phyloP scores from a whole-genome alignment of 2,113 vertebrate genomes.

The Agapornis roseicollis region DNA sequence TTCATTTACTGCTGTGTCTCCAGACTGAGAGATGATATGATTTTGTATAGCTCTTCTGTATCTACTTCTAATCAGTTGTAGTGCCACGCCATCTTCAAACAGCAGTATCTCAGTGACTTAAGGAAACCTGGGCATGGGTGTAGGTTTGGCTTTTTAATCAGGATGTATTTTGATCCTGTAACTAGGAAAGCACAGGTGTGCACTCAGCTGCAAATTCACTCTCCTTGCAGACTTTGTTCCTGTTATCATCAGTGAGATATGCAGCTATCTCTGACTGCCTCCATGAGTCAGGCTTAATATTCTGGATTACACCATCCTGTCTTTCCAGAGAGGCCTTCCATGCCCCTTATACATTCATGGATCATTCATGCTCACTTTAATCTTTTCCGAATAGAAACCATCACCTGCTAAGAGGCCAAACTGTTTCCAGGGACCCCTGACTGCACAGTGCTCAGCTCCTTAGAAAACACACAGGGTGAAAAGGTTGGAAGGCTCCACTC shows the following conservation, averaged over 20 bases:
- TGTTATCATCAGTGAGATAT: accelerated
- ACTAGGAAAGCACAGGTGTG: not conserved
- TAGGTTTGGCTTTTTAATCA: not conserved
- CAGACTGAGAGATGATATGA: not conserved
- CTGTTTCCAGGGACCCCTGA: not conserved
- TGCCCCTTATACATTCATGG: not conserved
- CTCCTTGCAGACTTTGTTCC: not conserved
- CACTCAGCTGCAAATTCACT: not conserved
- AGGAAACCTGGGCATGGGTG: not conserved
- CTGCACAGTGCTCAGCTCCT: not conserved
- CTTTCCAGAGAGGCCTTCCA: not conserved
- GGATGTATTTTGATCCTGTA: not conserved
- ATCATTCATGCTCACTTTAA: not conserved
- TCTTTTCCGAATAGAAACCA: not conserved
- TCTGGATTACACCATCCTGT: not conserved
- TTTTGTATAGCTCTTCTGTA: not conserved
- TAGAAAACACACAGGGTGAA: not conserved
- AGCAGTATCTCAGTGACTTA: not conserved
- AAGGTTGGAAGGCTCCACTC: not conserved
- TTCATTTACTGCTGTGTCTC: not conserved
- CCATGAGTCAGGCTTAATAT: not conserved
- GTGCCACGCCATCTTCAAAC: not conserved
- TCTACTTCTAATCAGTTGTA: not conserved
- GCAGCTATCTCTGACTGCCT: not conserved
- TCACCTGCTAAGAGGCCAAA: not conserved